Evolutionary conservation across 2,888 invertebrate genomes (phyloP).

Genomic region (Epsilonema sp.): DNA sequence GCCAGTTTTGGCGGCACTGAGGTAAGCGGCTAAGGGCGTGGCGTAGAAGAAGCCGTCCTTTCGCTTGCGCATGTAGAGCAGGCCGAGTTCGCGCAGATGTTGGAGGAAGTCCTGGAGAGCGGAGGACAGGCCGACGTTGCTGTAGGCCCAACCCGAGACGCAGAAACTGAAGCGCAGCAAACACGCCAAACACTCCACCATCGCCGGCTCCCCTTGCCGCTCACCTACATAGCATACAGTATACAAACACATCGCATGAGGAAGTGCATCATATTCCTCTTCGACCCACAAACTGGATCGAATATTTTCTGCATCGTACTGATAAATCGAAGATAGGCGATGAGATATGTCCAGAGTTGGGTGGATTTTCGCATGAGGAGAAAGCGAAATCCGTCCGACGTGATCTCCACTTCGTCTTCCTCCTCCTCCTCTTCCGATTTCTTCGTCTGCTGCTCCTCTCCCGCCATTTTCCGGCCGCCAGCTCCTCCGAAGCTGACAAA

Average conservation of each 20-base stretch:
- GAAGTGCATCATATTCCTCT: too few relatives aligned
- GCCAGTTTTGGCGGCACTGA: slow-evolving; percentile 8
- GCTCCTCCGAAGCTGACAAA: too few relatives aligned
- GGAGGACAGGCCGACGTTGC: neutral
- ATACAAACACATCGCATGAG: too few relatives aligned
- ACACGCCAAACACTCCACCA: slow-evolving; percentile 10
- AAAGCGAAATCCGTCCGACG: slow-evolving; percentile 88
- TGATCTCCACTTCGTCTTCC: slow-evolving; percentile 44
- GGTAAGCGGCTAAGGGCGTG: slow-evolving; percentile 17
- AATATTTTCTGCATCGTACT: too few relatives aligned
- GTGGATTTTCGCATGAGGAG: slow-evolving; percentile 72
- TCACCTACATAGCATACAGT: too few relatives aligned
- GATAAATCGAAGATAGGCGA: slow-evolving; percentile 70
- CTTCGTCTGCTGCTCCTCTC: too few relatives aligned
- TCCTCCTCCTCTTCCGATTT: neutral
- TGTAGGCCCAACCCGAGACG: neutral
- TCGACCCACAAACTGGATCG: too few relatives aligned
- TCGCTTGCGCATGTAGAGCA: slow-evolving; percentile 47
- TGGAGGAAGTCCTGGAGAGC: slow-evolving; percentile 64
- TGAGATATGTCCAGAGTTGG: slow-evolving; percentile 89
- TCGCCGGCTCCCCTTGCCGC: too few relatives aligned
- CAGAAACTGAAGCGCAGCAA: slow-evolving; percentile 9
- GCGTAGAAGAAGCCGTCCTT: slow-evolving; percentile 16
- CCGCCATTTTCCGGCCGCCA: too few relatives aligned
- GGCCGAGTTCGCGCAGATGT: slow-evolving; percentile 84